A percentile compares a stretch with the other conserved stretches of the same genome.
Evolutionary conservation across 2,797 vertebrate genomes (phyloP).

Genomic region (Squalus acanthias): DNA sequence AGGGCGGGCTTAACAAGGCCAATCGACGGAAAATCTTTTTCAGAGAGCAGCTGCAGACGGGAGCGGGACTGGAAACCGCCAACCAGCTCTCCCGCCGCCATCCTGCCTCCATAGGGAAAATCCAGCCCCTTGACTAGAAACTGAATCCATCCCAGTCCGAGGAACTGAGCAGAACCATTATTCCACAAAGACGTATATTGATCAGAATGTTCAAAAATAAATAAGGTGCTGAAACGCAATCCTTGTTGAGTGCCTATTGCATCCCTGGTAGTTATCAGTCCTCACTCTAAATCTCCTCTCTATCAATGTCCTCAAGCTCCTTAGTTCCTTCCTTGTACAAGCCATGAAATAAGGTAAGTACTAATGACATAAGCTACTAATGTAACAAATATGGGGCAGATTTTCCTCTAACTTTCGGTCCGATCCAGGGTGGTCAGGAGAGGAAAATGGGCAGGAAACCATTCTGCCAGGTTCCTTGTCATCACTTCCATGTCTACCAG

Average conservation of each 20-base stretch:
- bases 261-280: background rate
- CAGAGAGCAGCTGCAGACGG: too few species aligned
- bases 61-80: too few species aligned
- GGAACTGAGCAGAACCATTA: background rate
- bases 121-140: background rate
- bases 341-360: background rate
- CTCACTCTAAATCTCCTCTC: background rate
- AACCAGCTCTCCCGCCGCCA: too few species aligned
- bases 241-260: background rate
- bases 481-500: background rate
- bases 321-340: background rate
- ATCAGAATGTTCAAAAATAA: background rate
- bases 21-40: too few species aligned
- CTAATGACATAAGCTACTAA: background rate
- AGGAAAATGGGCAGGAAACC: background rate
- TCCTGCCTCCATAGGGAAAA: too few species aligned
- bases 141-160: background rate
- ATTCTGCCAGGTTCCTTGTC: background rate
- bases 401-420: background rate
- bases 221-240: background rate
- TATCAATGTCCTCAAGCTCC: background rate
- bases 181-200: background rate
- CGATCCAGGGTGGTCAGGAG: background rate
- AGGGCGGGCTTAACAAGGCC: too few species aligned
- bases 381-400: background rate